Evolutionary conservation across 2,113 vertebrate species (phyloP).

Genomic region (Gallinago media): DNA sequence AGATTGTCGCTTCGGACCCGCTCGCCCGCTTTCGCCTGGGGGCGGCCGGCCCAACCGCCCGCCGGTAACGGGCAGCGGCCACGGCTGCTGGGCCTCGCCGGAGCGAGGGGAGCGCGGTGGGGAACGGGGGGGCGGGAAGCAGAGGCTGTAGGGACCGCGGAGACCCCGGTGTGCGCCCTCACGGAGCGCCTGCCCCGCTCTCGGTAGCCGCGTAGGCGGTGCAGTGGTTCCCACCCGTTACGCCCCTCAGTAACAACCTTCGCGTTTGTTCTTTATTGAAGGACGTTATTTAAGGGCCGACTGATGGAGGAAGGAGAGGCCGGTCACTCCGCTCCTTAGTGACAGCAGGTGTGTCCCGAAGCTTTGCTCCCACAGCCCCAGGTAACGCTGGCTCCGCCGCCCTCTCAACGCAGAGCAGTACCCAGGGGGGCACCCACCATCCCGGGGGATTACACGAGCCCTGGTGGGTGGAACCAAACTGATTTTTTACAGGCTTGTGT

Average conservation of each 20-base stretch:
- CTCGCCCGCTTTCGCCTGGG: too few relatives aligned
- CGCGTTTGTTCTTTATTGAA: accelerated
- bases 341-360: background rate
- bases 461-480: background rate
- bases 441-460: background rate
- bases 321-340: background rate
- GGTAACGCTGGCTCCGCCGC: background rate
- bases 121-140: background rate
- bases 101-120: background rate
- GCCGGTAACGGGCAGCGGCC: background rate
- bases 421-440: background rate
- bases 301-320: background rate
- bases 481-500: background rate
- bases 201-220: accelerated
- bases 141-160: accelerated
- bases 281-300: background rate
- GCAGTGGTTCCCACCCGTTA: background rate
- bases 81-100: background rate
- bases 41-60: background rate
- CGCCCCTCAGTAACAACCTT: background rate
- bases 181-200: accelerated
- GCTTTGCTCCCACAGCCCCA: background rate
- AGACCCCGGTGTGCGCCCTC: accelerated
- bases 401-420: too few relatives aligned
- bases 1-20: background rate